These are phyloP conservation scores for Teleogryllus occipitalis DNA, from an alignment of 1,140 invertebrate genomes.

Conservation along the genomic window DNA sequence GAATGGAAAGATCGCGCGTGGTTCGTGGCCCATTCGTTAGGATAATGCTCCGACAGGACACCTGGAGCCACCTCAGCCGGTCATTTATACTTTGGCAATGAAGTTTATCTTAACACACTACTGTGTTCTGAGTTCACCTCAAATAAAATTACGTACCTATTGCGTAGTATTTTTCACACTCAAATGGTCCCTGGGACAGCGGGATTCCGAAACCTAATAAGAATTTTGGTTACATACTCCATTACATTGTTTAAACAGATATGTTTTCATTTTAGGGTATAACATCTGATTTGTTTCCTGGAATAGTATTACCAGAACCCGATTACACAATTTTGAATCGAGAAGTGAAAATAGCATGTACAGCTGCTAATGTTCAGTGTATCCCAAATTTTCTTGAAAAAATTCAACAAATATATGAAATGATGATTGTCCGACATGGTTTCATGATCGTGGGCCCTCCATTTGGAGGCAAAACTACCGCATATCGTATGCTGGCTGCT, in stretches of 20 bases:
- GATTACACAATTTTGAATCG: conserved; percentile 49
- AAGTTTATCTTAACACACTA: too few species aligned
- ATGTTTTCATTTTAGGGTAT: neutral
- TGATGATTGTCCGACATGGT: conserved; percentile 88
- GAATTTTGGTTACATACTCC: neutral
- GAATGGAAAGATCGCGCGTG: too few species aligned
- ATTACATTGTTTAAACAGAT: neutral
- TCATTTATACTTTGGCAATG: too few species aligned
- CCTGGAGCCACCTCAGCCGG: too few species aligned
- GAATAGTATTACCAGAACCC: conserved; percentile 42
- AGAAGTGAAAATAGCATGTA: conserved; percentile 45
- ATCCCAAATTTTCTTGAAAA: conserved; percentile 49
- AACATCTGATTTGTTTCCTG: conserved; percentile 52
- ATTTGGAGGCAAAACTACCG: conserved; percentile 76
- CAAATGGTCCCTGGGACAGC: too few species aligned
- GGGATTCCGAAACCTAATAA: too few species aligned
- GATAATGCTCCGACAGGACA: too few species aligned
- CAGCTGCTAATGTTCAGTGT: conserved; percentile 44
- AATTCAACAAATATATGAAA: conserved; percentile 88
- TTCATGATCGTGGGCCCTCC: conserved; percentile 87
- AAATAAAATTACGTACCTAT: too few species aligned
- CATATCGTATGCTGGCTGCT: conserved; percentile 67
- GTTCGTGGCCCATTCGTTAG: too few species aligned
- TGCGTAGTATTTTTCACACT: too few species aligned
- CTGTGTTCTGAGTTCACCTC: too few species aligned